Percentiles rank a stretch among this genome's conserved stretches.
Conservation (phyloP, 2,113 vertebrate species). For the Hystrix brachyura region DNA sequence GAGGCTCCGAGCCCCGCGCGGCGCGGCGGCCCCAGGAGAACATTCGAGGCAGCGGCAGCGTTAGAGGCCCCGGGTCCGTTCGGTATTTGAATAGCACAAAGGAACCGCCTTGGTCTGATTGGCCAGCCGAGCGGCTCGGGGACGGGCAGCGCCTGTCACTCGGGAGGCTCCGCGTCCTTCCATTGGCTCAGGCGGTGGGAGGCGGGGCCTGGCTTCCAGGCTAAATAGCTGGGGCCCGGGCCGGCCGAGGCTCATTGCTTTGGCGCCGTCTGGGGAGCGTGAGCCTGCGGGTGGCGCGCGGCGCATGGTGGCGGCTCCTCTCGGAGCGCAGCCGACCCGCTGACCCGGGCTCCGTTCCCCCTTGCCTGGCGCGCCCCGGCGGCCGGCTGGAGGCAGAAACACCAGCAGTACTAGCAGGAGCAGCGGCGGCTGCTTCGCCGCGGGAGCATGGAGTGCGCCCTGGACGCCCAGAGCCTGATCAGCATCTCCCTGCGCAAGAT, state of each 20-base stretch:
- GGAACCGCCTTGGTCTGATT: constrained; percentile 94
- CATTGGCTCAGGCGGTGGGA: constrained; percentile 78
- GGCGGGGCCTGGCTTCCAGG: constrained; percentile 82
- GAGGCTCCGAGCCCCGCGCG: constrained; percentile 59
- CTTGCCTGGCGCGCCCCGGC: constrained; percentile 7
- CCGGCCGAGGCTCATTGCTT: constrained; percentile 90
- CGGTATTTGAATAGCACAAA: constrained; percentile 92
- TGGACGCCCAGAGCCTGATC: constrained; percentile 96
- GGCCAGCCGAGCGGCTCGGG: constrained; percentile 85
- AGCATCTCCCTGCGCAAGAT: constrained; percentile 97
- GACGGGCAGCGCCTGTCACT: constrained; percentile 90
- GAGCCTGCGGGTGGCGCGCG: constrained; percentile 80
- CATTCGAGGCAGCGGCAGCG: constrained; percentile 89
- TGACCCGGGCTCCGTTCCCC: constrained; percentile 60
- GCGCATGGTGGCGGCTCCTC: constrained; percentile 76
- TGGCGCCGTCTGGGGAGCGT: constrained; percentile 80
- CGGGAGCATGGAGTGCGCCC: constrained; percentile 93
- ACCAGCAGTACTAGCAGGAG: constrained; percentile 69
- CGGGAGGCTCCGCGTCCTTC: constrained; percentile 52
- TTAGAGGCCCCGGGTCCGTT: constrained; percentile 79
- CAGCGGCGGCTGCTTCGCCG: constrained; percentile 77
- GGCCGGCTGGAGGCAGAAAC: constrained; percentile 60
- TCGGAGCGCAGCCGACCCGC: constrained; percentile 77
- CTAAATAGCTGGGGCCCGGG: constrained; percentile 90
- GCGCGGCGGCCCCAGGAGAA: constrained; percentile 84